These are phyloP conservation scores for Neoitamus cyanurus DNA, from an alignment of 2,888 invertebrate species.

Conservation along the genomic window DNA sequence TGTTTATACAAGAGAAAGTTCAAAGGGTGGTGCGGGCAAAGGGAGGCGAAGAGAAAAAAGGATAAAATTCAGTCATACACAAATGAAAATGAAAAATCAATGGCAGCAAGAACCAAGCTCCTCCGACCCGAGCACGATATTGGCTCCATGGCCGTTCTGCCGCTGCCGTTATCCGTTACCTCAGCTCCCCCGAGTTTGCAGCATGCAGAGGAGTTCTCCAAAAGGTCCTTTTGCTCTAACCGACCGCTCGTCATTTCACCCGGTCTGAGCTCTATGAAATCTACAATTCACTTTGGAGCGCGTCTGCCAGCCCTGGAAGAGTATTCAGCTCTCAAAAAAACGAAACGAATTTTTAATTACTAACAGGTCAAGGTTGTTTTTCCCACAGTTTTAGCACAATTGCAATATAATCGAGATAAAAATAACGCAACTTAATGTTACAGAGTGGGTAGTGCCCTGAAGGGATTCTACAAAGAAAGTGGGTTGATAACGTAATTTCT, in stretches of 20 bases:
- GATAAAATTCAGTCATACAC: constrained; percentile 48
- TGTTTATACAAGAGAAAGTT: constrained; percentile 40
- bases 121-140: not conserved
- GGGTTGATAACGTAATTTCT: too few species aligned
- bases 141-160: not conserved
- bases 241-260: not conserved
- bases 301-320: not conserved
- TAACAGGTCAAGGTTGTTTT: too few species aligned
- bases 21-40: constrained; percentile 4
- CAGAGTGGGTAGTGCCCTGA: too few species aligned
- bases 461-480: too few species aligned
- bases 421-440: too few species aligned
- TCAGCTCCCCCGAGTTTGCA: not conserved
- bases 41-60: not conserved
- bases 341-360: not conserved
- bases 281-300: not conserved
- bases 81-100: constrained; percentile 55
- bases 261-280: not conserved
- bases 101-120: constrained; percentile 45
- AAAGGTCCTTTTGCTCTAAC: not conserved
- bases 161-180: not conserved
- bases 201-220: not conserved
- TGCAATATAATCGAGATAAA: too few species aligned
- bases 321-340: not conserved
- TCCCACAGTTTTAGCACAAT: too few species aligned